phyloP scores from a whole-genome alignment of 2,113 vertebrate genomes.

The Arizona elegans region DNA sequence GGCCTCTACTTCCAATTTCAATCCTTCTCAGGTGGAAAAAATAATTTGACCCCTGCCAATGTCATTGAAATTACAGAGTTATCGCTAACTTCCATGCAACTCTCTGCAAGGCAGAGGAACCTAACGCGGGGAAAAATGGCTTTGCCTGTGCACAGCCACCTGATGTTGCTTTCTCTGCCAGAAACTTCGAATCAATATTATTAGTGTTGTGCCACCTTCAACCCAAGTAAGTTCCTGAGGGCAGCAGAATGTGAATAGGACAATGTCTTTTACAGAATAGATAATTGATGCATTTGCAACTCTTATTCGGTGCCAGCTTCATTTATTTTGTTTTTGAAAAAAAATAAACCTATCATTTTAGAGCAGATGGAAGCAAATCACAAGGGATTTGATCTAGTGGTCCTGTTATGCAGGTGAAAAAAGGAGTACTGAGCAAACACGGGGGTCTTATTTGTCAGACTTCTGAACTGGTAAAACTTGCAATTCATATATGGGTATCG shows the following conservation, averaged over 20 bases:
- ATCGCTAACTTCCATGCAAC: no score
- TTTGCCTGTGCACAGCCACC: not conserved
- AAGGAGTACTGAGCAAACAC: constrained; percentile 45
- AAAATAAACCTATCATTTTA: not conserved
- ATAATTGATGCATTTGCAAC: constrained; percentile 50
- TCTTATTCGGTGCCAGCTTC: constrained; percentile 28
- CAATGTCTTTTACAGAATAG: constrained; percentile 22
- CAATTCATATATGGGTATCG: constrained; percentile 28
- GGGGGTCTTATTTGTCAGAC: not conserved
- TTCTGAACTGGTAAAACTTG: constrained; percentile 25
- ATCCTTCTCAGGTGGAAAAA: no score
- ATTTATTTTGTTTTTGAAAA: constrained; percentile 27
- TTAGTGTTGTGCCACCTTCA: not conserved
- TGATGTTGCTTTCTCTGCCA: not conserved
- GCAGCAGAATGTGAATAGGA: not conserved
- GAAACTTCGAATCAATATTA: not conserved
- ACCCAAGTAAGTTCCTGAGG: constrained; percentile 5
- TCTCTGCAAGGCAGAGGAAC: no score
- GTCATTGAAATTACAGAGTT: no score
- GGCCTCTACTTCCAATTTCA: no score
- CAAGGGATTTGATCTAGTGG: constrained; percentile 51
- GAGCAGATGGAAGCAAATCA: constrained; percentile 57
- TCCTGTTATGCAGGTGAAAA: constrained; percentile 32
- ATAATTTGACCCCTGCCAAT: no score
- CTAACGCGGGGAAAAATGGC: no score